Conservation (phyloP, 2,113 vertebrate genomes). For the Amazona vittata region DNA sequence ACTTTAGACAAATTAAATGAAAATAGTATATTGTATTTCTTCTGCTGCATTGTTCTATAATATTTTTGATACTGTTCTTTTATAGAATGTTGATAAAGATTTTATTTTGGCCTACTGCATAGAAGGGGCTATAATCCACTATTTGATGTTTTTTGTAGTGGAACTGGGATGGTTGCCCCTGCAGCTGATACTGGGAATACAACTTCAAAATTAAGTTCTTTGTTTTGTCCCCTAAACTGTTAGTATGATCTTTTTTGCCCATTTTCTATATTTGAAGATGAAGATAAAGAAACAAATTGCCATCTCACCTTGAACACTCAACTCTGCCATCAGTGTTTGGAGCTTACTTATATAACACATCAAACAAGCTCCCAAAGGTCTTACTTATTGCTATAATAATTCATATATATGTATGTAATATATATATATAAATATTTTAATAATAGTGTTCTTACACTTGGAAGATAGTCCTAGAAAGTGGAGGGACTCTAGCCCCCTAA, state of each 20-base stretch:
- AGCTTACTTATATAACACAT: neutral
- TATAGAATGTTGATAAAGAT: neutral
- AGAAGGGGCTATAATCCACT: neutral
- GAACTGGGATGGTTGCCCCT: fast-evolving
- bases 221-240: neutral
- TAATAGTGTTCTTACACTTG: neutral
- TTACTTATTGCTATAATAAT: neutral
- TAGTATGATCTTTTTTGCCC: neutral
- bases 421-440: neutral
- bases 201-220: neutral
- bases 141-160: neutral
- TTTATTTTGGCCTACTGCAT: neutral
- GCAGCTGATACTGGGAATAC: neutral
- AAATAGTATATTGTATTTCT: neutral
- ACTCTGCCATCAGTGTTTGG: neutral
- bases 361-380: neutral
- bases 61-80: neutral
- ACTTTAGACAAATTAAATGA: neutral
- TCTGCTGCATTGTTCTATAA: neutral
- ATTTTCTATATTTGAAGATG: neutral
- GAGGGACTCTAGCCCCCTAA: neutral
- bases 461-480: neutral
- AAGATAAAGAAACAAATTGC: neutral
- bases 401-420: neutral
- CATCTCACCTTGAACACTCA: neutral